phyloP scores from a whole-genome alignment of 1,140 invertebrate genomes.

The Cylas formicarius region DNA sequence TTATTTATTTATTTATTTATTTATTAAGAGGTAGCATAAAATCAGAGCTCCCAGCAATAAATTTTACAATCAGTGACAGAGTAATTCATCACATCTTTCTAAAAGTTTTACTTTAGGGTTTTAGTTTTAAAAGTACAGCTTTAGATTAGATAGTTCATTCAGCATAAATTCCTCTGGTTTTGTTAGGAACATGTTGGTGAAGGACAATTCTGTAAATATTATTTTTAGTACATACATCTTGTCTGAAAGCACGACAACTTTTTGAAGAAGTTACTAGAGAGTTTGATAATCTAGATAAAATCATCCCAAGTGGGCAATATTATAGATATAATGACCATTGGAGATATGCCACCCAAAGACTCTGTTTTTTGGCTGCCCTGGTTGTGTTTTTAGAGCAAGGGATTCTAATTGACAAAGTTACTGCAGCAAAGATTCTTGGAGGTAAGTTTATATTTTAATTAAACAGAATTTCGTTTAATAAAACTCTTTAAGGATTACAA shows the following conservation, averaged over 20 bases:
- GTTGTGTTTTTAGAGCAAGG: conserved; percentile 74
- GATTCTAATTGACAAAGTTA: conserved; percentile 61
- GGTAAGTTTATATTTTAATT: conserved; percentile 45
- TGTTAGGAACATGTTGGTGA: too few species aligned
- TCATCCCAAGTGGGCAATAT: conserved; percentile 61
- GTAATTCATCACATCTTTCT: too few species aligned
- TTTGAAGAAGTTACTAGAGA: conserved; percentile 52
- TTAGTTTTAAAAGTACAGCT: too few species aligned
- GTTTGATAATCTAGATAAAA: conserved; percentile 50
- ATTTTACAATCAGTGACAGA: too few species aligned
- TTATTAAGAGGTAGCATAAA: too few species aligned
- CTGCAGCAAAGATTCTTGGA: conserved; percentile 72
- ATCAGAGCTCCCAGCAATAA: too few species aligned
- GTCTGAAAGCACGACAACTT: conserved; percentile 48
- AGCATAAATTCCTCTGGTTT: too few species aligned
- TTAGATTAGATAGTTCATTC: too few species aligned
- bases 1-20: too few species aligned
- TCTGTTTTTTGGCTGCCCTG: conserved; percentile 70
- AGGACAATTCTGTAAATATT: conserved; percentile 24
- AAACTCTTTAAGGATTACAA: too few species aligned
- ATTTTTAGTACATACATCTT: conserved; percentile 50
- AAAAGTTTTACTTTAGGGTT: too few species aligned
- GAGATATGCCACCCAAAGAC: conserved; percentile 71
- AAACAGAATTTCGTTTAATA: background rate
- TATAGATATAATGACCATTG: conserved; percentile 84